Evolutionary conservation across 2,888 invertebrate genomes (phyloP).

Genomic region (Sphecodes monilicornis): DNA sequence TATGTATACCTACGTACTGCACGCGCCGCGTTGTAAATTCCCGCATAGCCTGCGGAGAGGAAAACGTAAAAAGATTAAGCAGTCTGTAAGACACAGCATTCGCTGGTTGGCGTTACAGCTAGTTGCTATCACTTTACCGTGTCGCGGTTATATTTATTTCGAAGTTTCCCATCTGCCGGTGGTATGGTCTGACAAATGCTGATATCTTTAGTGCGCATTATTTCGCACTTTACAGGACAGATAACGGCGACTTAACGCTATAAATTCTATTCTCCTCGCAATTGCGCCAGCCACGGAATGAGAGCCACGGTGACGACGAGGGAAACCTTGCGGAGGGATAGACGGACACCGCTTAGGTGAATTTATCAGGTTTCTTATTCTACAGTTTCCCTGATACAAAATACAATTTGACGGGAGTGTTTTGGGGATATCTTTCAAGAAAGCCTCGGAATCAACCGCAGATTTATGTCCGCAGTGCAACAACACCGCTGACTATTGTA

Average conservation of each 20-base stretch:
- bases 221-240: slow-evolving; percentile 62
- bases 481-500: not conserved
- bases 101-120: slow-evolving; percentile 18
- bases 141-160: slow-evolving; percentile 55
- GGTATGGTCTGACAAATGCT: slow-evolving; percentile 52
- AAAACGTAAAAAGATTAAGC: slow-evolving; percentile 18
- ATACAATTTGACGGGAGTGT: slow-evolving; percentile 27
- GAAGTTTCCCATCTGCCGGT: slow-evolving; percentile 49
- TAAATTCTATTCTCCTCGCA: slow-evolving; percentile 63
- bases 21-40: slow-evolving; percentile 32
- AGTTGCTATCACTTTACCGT: slow-evolving; percentile 35
- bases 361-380: slow-evolving; percentile 58
- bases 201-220: slow-evolving; percentile 66
- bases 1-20: not conserved
- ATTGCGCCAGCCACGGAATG: slow-evolving; percentile 14
- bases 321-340: slow-evolving; percentile 24
- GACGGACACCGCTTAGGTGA: slow-evolving; percentile 24
- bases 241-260: slow-evolving; percentile 55
- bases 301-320: not conserved
- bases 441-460: not conserved
- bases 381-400: slow-evolving; percentile 27
- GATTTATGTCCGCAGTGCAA: not conserved
- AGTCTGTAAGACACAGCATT: not conserved
- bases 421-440: slow-evolving; percentile 22
- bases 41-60: not conserved